A percentile compares a stretch with the other conserved stretches of the same genome.
phyloP scores from a whole-genome alignment of 92 coral and sea anemone genomes.

The Meandrina meandrites region DNA sequence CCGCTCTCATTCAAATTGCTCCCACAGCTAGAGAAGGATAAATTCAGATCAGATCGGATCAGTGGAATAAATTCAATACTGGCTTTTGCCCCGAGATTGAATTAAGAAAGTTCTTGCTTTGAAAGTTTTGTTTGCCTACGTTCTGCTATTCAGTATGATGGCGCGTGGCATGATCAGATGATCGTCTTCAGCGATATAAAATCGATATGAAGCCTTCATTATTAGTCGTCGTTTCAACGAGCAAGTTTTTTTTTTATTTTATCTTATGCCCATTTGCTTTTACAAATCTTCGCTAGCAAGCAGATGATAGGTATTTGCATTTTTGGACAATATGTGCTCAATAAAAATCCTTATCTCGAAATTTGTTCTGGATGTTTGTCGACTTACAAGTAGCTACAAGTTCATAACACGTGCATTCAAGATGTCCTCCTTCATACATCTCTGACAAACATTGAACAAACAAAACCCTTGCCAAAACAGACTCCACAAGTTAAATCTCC shows the following conservation, averaged over 20 bases:
- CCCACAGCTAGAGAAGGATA: too few species aligned
- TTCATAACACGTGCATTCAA: constrained; percentile 32
- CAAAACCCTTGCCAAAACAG: background rate
- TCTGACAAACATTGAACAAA: background rate
- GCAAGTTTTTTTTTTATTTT: too few species aligned
- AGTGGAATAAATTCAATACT: too few species aligned
- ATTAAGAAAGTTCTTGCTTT: background rate
- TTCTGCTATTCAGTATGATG: background rate
- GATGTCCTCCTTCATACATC: background rate
- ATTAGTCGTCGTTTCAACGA: too few species aligned
- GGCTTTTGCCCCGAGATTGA: background rate
- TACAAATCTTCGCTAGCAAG: background rate
- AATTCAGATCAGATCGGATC: too few species aligned
- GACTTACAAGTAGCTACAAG: background rate
- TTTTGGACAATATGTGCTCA: background rate
- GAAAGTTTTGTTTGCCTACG: background rate
- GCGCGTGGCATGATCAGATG: background rate
- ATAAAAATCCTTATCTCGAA: constrained; percentile 11
- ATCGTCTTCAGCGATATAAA: background rate
- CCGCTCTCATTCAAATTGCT: too few species aligned
- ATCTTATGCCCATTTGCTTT: too few species aligned
- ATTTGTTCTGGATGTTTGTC: background rate
- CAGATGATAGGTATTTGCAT: background rate
- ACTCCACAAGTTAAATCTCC: background rate
- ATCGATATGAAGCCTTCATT: too few species aligned